phyloP scores from a whole-genome alignment of 1,140 invertebrate genomes.

The Microplitis demolitor region DNA sequence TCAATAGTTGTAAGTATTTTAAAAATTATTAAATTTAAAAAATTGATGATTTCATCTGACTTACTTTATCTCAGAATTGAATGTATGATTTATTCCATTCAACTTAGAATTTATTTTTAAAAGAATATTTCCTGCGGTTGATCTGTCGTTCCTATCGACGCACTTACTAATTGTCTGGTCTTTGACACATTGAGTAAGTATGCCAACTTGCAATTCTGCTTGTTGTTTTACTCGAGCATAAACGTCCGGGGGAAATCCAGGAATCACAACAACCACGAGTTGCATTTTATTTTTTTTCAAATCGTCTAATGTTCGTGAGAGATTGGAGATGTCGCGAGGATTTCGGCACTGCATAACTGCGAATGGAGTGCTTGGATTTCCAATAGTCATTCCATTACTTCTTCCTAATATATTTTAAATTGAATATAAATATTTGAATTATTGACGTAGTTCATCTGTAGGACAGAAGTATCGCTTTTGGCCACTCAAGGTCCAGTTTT shows the following conservation, averaged over 20 bases:
- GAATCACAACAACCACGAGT: slow-evolving; percentile 65
- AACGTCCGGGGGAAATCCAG: slow-evolving; percentile 33
- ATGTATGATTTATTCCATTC: slow-evolving; percentile 81
- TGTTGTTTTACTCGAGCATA: slow-evolving; percentile 69
- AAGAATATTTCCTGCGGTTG: slow-evolving; percentile 74
- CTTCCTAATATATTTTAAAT: slow-evolving; percentile 12
- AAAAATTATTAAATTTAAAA: neutral
- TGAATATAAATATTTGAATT: no score
- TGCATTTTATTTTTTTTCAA: slow-evolving; percentile 35
- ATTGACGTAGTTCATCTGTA: no score
- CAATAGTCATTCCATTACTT: slow-evolving; percentile 39
- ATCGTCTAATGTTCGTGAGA: slow-evolving; percentile 31
- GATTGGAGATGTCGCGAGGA: neutral
- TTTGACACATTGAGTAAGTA: slow-evolving; percentile 85
- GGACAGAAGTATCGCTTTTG: no score
- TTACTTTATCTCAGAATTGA: slow-evolving; percentile 15
- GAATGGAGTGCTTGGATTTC: slow-evolving; percentile 34
- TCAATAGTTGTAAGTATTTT: slow-evolving; percentile 29
- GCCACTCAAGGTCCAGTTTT: no score
- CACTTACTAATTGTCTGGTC: slow-evolving; percentile 58
- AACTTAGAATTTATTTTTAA: slow-evolving; percentile 87
- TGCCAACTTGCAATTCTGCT: slow-evolving; percentile 74
- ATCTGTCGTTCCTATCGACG: slow-evolving; percentile 45
- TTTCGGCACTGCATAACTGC: neutral
- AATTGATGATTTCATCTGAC: neutral